These are phyloP conservation scores for Diarsia brunnea DNA, from an alignment of 2,888 invertebrate species.

Conservation along the genomic window DNA sequence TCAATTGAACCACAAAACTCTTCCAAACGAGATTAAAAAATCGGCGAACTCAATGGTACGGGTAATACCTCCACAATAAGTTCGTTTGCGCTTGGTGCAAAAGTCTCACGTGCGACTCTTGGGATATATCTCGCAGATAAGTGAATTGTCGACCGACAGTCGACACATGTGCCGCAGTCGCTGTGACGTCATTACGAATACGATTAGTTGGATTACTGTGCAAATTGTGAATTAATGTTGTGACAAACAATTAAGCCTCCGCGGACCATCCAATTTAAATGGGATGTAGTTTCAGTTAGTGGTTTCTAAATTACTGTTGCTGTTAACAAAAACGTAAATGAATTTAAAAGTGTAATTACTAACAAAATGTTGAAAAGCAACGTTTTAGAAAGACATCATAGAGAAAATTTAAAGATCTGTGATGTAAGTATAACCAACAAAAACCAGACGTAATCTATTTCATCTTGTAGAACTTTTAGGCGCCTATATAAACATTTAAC, in stretches of 20 bases:
- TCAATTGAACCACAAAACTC: conserved; percentile 25
- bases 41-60: conserved; percentile 46
- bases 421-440: not conserved
- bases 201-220: conserved; percentile 48
- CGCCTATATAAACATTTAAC: conserved; percentile 11
- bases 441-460: not conserved
- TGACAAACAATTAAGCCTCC: conserved; percentile 58
- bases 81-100: conserved; percentile 52
- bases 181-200: conserved; percentile 53
- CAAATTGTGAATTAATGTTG: conserved; percentile 61
- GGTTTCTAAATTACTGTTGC: conserved; percentile 31
- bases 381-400: not conserved
- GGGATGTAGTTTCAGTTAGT: conserved; percentile 40
- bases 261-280: conserved; percentile 30
- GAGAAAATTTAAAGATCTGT: not conserved
- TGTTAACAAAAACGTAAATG: not conserved
- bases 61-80: conserved; percentile 53
- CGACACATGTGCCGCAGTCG: conserved; percentile 43
- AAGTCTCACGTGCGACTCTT: conserved; percentile 58
- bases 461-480: too few relatives aligned
- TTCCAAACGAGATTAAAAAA: conserved; percentile 45
- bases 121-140: conserved; percentile 55
- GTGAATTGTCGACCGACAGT: conserved; percentile 56
- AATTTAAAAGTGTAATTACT: not conserved
- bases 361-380: not conserved